Conservation (phyloP, 2,888 invertebrate species). For the Xestia ashworthii region DNA sequence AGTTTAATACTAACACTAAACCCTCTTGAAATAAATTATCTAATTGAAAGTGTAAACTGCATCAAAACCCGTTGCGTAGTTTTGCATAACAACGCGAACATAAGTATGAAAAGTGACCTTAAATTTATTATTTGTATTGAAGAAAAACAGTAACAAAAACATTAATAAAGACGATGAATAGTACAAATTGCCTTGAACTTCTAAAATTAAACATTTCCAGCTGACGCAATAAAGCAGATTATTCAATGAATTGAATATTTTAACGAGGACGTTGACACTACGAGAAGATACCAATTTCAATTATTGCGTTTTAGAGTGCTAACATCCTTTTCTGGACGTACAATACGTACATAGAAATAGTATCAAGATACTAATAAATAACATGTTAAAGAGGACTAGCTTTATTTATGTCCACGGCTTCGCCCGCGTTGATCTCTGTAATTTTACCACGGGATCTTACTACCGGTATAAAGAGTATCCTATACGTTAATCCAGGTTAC, state of each 20-base stretch:
- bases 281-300: constrained; percentile 23
- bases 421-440: too few relatives aligned
- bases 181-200: constrained; percentile 32
- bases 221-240: constrained; percentile 21
- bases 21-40: too few relatives aligned
- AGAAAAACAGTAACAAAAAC: background rate
- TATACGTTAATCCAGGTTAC: too few relatives aligned
- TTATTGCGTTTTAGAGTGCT: constrained; percentile 33
- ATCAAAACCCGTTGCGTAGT: background rate
- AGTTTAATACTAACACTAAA: background rate
- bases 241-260: constrained; percentile 39
- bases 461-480: too few relatives aligned
- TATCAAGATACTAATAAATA: too few relatives aligned
- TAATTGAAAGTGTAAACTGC: background rate
- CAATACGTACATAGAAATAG: too few relatives aligned
- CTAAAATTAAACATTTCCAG: background rate
- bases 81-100: background rate
- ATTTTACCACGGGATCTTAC: too few relatives aligned
- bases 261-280: constrained; percentile 47
- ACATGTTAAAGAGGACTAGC: background rate
- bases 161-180: constrained; percentile 4
- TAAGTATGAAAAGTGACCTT: background rate
- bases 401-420: too few relatives aligned
- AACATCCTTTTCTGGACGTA: constrained; percentile 31
- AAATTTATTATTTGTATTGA: too few relatives aligned